Evolutionary conservation across 2,797 vertebrate species (phyloP).

Genomic region (Bradypodion ventrale): DNA sequence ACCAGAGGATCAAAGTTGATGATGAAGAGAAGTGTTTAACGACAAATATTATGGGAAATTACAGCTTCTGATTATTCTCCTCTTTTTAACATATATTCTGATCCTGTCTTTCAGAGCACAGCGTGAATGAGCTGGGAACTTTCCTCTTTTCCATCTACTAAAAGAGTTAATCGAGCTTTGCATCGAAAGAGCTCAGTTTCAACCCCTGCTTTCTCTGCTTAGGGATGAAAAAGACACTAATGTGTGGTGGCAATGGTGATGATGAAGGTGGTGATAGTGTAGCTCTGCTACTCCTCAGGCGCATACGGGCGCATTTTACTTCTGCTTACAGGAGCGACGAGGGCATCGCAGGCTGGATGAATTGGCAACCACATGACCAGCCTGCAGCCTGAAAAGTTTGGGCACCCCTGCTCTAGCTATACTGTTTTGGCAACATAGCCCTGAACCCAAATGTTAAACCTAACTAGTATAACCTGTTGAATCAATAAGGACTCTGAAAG

Average conservation of each 20-base stretch:
- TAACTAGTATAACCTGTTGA: no score
- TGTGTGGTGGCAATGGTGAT: not conserved
- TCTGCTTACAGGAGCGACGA: no score
- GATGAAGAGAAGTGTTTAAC: accelerated
- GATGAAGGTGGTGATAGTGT: no score
- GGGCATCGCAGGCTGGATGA: no score
- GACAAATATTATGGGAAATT: not conserved
- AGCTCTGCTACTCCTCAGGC: no score
- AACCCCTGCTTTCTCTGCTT: not conserved
- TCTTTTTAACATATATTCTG: not conserved
- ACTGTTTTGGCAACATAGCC: not conserved
- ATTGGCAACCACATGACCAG: no score
- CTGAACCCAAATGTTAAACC: no score
- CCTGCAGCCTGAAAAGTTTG: no score
- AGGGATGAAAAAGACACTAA: not conserved
- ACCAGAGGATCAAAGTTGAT: not conserved
- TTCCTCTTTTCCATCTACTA: not conserved
- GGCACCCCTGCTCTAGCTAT: not conserved
- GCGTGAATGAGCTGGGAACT: not conserved
- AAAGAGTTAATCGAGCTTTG: not conserved
- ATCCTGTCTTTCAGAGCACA: not conserved
- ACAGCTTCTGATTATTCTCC: accelerated
- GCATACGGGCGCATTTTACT: no score
- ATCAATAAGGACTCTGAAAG: no score
- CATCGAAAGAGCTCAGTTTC: not conserved